These are phyloP conservation scores for Labrus mixtus DNA, from an alignment of 2,113 vertebrate species.

Conservation along the genomic window DNA sequence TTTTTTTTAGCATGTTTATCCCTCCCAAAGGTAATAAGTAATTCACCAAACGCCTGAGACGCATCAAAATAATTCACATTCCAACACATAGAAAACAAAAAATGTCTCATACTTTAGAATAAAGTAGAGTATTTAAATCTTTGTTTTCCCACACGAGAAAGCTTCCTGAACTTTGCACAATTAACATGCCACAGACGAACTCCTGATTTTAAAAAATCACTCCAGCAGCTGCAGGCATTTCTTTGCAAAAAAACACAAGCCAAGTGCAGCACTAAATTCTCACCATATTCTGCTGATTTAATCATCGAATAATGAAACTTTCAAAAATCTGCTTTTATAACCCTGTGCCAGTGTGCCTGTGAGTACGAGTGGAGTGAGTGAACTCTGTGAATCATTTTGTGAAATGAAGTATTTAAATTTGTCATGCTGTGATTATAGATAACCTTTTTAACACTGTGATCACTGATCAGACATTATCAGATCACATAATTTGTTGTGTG, in stretches of 20 bases:
- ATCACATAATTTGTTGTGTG: conserved; percentile 42
- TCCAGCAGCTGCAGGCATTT: conserved; percentile 49
- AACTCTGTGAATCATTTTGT: conserved; percentile 9
- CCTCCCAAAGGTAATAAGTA: conserved; percentile 9
- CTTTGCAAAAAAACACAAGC: conserved; percentile 43
- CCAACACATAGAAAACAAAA: neutral
- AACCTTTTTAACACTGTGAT: conserved; percentile 49
- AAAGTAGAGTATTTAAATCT: neutral
- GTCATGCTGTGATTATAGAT: conserved; percentile 7
- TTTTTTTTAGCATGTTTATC: conserved; percentile 1
- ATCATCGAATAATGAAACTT: conserved; percentile 62
- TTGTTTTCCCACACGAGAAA: neutral
- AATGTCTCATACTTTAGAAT: neutral
- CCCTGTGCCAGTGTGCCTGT: conserved; percentile 39
- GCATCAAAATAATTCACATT: neutral
- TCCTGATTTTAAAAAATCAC: neutral
- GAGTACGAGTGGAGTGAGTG: conserved; percentile 30
- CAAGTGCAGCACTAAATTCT: conserved; percentile 50
- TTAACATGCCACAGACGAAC: neutral
- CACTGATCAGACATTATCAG: conserved; percentile 59
- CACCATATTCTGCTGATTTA: conserved; percentile 59
- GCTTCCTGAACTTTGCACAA: neutral
- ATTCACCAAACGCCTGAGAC: neutral
- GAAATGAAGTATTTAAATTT: conserved; percentile 42
- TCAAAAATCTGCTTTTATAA: conserved; percentile 65